Evolutionary conservation across 2,113 vertebrate genomes (phyloP).

Genomic region (Castor canadensis): DNA sequence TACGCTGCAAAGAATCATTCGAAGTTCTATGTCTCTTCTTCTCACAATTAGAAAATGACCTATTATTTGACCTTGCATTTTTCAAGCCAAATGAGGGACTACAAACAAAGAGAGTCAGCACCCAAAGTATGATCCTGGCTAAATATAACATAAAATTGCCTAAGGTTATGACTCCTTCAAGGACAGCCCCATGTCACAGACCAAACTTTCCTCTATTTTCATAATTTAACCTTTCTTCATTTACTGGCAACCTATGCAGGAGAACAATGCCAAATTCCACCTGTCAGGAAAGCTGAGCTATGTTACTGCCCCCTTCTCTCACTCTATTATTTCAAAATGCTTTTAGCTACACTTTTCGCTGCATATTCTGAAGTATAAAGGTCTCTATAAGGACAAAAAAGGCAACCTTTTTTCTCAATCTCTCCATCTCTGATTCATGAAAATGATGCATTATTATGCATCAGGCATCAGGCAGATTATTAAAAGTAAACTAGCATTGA

Average conservation of each 20-base stretch:
- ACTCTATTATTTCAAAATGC: neutral
- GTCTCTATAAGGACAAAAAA: neutral
- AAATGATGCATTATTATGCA: neutral
- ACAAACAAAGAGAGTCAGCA: neutral
- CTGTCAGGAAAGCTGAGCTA: neutral
- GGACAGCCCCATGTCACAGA: neutral
- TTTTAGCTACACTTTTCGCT: neutral
- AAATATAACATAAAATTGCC: constrained; percentile 26
- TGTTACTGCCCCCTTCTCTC: no score
- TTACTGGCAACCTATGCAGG: neutral
- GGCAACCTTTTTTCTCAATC: neutral
- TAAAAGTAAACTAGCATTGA: neutral
- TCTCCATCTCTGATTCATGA: neutral
- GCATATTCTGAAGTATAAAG: neutral
- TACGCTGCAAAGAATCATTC: neutral
- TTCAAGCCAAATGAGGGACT: neutral
- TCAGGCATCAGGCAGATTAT: neutral
- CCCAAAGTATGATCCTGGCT: neutral
- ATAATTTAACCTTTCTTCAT: constrained; percentile 19
- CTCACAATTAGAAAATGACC: neutral
- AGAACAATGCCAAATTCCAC: neutral
- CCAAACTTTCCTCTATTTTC: neutral
- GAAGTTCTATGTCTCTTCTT: neutral
- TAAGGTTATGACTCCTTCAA: neutral
- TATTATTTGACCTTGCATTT: neutral